Evolutionary conservation across 2,888 invertebrate species (phyloP), one percentile per base, ranked within the genome.

Genomic region (Pollenia amentaria): DNA sequence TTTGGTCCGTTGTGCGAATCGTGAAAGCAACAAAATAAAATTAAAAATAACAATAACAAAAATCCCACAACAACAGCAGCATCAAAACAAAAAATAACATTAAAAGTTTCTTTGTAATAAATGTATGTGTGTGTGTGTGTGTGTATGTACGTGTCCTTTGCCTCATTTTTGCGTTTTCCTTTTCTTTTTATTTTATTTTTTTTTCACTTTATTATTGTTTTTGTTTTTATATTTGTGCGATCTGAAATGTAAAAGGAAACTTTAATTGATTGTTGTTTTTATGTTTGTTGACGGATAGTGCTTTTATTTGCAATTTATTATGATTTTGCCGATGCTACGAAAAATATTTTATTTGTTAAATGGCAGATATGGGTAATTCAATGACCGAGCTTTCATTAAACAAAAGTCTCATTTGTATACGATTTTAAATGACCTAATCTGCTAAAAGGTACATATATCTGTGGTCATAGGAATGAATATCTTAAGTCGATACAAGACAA

Each of bases 181-280:
- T 57, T 84, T 14, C 73, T 16, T 51, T 46, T 88, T 76, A 21
- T 29, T 29, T 29, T 29, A 29, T 42, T 44, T 29, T 89, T n/a
- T 75, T 65, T 88, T 65, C 87, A 84, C 57, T 84, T 84, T 85
- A 83, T 87, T 79, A 72, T 64, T 88, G 69, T 75, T 81, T 84
- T 88, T 88, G 84, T 84, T 84, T 87, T 75, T 8, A 44, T 64
- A 42, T 73, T 44, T 60, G n/a, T 21, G 38, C 88, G 76, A 70
- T 81, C 51, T 76, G 70, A 57, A 55, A 78, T 69, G 65, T 60
- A 70, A 53, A 29, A 57, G 18, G 16, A 65, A 80, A 53, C 7
- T 72, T 79, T 79, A 78, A 79, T 70, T 51, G 78, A 69, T 70
- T 62, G 60, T 79, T 79, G 21, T 51, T 70, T 67, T 65, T 53